Conservation (phyloP, 2,113 vertebrate genomes). For the Ranitomeya variabilis region DNA sequence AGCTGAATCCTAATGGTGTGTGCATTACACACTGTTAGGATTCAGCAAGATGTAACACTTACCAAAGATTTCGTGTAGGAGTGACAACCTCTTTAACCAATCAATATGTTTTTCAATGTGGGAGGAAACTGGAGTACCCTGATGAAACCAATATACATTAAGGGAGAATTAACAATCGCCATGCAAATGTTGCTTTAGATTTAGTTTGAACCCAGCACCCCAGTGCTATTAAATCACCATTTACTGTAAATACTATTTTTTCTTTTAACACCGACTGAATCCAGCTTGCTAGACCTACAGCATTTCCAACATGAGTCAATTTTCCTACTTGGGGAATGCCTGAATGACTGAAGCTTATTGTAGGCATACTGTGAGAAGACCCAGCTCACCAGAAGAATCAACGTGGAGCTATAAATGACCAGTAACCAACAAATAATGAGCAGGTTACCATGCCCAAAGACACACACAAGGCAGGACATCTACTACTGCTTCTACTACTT, state of each 20-base stretch:
- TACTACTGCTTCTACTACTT: neutral
- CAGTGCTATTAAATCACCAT: neutral
- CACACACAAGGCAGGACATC: neutral
- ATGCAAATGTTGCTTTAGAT: neutral
- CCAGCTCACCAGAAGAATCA: neutral
- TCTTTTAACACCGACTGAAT: neutral
- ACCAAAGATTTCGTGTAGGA: too few species aligned
- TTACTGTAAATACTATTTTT: neutral
- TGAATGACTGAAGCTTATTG: neutral
- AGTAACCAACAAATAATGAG: neutral
- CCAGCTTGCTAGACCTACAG: neutral
- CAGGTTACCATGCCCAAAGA: neutral
- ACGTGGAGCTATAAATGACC: neutral
- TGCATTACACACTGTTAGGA: too few species aligned
- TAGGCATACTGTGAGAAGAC: neutral
- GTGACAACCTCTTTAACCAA: neutral
- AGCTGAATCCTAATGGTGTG: too few species aligned
- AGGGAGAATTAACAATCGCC: neutral
- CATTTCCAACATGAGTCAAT: neutral
- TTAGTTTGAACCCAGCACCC: neutral
- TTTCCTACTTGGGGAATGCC: neutral
- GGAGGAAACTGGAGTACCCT: neutral
- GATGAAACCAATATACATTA: neutral
- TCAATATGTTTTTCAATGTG: neutral
- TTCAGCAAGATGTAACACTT: too few species aligned